Evolutionary conservation across 2,888 invertebrate species (phyloP), one percentile per base, ranked within the genome.

Genomic region (Caenorhabditis afra): DNA sequence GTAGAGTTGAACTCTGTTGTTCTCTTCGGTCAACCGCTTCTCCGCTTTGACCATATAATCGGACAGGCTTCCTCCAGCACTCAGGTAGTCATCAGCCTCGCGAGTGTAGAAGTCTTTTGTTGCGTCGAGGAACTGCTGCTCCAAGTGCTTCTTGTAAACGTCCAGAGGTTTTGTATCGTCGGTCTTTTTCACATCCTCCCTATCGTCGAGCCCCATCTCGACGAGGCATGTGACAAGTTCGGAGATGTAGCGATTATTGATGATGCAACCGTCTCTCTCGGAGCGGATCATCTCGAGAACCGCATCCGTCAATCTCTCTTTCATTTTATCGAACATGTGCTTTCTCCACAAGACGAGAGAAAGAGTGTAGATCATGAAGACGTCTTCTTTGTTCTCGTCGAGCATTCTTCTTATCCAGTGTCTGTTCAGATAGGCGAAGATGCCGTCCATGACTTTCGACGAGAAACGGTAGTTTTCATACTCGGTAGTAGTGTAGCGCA

Each of bases 331-430:
- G 92, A 99, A 98, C 85, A 99, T 92, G 90, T 96, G 94, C 91
- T 97, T 96, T 79, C 97, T 93, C 99, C 99, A 99, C 68, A 96
- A 97, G 62, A 97, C 96, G 78, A 99, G 92, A 7, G 98, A 97
- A 81, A 99, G 92, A 53, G 91, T 97, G 92, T 99, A 99, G 87
- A 99, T 96, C 92, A 97, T 97, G 91, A 96, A 97, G 86, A 99
- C 96, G 84, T 95, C 95, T n/a, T n/a, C 92, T 96, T 96, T 66
- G 96, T 93, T 0, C 98, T 99, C 99, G 90, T 99, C 99, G 90
- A 96, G 96, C 91, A 99, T 98, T 81, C 99, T 93, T 86, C 96
- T 94, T 3, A 99, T 98, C 99, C 99, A 99, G 91, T 99, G 98
- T 87, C 99, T 91, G 93, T 99, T 99, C 50, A 99, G 93, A 92